Conservation (phyloP, 1,140 invertebrate genomes). For the Reticulitermes speratus region DNA sequence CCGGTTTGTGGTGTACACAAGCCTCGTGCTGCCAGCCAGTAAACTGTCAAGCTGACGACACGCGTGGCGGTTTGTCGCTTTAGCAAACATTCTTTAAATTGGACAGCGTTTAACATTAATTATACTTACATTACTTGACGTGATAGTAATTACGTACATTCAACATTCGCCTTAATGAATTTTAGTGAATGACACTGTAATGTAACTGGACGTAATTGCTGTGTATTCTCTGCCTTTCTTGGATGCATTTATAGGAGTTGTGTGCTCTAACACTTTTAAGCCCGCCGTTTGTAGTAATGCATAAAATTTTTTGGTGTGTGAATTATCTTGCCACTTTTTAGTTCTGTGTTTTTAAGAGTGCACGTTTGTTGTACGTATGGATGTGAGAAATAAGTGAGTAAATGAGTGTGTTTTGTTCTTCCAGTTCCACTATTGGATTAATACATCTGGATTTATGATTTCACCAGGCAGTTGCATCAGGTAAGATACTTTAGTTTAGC, state of each 20-base stretch:
- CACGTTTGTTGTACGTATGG: background rate
- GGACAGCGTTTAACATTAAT: conserved; percentile 1
- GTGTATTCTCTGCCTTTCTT: too few relatives aligned
- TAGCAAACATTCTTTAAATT: background rate
- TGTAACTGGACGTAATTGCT: too few relatives aligned
- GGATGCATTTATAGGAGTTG: too few relatives aligned
- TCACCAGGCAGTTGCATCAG: too few relatives aligned
- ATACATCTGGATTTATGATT: background rate
- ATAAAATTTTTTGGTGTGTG: too few relatives aligned
- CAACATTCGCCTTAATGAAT: background rate
- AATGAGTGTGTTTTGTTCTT: background rate
- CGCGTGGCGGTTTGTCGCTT: background rate
- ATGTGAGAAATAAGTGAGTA: background rate
- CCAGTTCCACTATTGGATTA: background rate
- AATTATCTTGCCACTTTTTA: too few relatives aligned
- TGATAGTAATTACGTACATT: background rate
- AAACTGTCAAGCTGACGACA: background rate
- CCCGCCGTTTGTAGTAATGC: too few relatives aligned
- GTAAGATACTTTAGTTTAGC: too few relatives aligned
- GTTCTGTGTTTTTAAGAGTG: too few relatives aligned
- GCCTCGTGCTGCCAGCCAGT: conserved; percentile 10
- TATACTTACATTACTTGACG: background rate
- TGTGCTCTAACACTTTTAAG: too few relatives aligned
- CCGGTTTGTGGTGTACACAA: background rate
- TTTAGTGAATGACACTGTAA: background rate